Evolutionary conservation across 2,888 invertebrate genomes (phyloP), one percentile per base, ranked within the genome.

Genomic region (Drosophila lacicola): DNA sequence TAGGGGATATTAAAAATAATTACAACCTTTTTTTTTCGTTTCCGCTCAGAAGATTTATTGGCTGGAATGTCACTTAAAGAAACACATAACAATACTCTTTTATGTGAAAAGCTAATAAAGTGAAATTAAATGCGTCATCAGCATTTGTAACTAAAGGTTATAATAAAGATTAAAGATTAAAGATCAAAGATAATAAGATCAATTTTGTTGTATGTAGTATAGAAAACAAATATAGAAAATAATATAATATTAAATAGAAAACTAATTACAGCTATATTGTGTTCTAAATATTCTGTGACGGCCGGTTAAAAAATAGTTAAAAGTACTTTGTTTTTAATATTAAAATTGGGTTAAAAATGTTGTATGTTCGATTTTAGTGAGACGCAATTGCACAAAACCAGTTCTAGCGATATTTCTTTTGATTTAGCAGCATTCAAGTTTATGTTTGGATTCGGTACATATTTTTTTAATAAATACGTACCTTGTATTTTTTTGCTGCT

Each of bases 1-100:
- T 44, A 34, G 36, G 45, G 36, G 45, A 53, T 53, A 64, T 67
- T 64, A 33, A 73, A 60, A 11, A 37, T 78, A 82, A 80, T 82
- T 67, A 41, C 45, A 57, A 42, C 11, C n/a, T 44, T 55, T 37
- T 41, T 13, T 56, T 8, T 4, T 44, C 11, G 33, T 66, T 63
- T 61, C 49, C 51, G 60, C 39, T 56, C 47, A 36, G 29, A 62
- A 67, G 42, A 44, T 29, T 62, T 36, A 6, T 14, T 6, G 33
- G 1, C 14, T 21, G 55, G 17, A 53, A 61, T 61, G 62, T 56
- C 45, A 46, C 49, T 61, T 65, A 25, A 34, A 25, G 10, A 36
- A 55, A 14, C 13, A 14, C 2, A 34, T 50, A 1, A 42, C 4
- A 39, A 5, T 9, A 8, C 3, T 11, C 19, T 50, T 64, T 33